Conservation (phyloP, 2,797 vertebrate genomes). For the Steatocranus sp. region DNA sequence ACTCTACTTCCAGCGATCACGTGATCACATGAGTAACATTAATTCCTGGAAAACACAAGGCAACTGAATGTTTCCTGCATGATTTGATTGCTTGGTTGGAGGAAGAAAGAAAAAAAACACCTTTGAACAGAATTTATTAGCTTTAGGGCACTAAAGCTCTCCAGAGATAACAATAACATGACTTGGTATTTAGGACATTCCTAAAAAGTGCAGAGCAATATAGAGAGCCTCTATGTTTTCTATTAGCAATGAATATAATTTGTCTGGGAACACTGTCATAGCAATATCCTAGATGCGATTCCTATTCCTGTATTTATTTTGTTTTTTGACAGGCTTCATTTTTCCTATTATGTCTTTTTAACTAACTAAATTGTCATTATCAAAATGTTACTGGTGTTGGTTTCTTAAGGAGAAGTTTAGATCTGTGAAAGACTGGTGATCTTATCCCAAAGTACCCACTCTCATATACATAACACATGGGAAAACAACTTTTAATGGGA, state of each 20-base stretch:
- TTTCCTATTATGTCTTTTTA: not conserved
- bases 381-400: not conserved
- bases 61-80: not conserved
- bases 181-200: not conserved
- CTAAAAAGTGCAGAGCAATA: not conserved
- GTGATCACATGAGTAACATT: not conserved
- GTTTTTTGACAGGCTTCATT: not conserved
- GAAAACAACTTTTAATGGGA: not conserved
- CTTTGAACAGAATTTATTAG: not conserved
- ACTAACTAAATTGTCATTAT: rapidly evolving
- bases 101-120: not conserved
- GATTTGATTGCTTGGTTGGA: not conserved
- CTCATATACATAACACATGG: not conserved
- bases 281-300: rapidly evolving
- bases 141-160: not conserved
- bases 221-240: not conserved
- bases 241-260: not conserved
- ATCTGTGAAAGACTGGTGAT: not conserved
- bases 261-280: not conserved
- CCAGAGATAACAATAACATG: not conserved
- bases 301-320: not conserved
- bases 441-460: not conserved
- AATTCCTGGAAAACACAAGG: not conserved
- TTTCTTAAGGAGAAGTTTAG: not conserved
- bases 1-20: not conserved